These are phyloP conservation scores for Clitarchus hookeri DNA, from an alignment of 2,888 invertebrate species.

Conservation along the genomic window DNA sequence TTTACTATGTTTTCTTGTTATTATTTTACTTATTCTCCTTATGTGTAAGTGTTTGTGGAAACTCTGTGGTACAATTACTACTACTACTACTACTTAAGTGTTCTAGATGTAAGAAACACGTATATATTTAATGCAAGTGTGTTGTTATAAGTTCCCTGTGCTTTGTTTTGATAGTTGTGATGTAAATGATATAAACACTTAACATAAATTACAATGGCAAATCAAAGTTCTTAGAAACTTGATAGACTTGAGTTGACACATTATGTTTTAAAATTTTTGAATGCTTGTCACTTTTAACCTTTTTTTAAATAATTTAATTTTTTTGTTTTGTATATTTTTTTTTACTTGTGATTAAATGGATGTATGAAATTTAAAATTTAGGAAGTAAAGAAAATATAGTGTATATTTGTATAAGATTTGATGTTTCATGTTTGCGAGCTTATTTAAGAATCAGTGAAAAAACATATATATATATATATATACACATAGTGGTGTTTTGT, in stretches of 20 bases:
- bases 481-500: slow-evolving; percentile 41
- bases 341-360: slow-evolving; percentile 35
- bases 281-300: neutral
- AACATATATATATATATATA: slow-evolving; percentile 33
- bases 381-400: slow-evolving; percentile 18
- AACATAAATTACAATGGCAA: neutral
- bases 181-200: neutral
- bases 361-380: slow-evolving; percentile 30
- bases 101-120: slow-evolving; percentile 31
- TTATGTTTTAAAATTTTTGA: neutral
- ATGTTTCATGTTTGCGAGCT: slow-evolving; percentile 44
- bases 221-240: neutral
- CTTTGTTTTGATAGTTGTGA: slow-evolving; percentile 27
- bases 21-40: slow-evolving; percentile 35
- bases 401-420: slow-evolving; percentile 28
- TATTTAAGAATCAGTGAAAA: slow-evolving; percentile 42
- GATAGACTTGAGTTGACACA: neutral
- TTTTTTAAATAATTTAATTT: slow-evolving; percentile 23
- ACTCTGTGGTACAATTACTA: slow-evolving; percentile 38
- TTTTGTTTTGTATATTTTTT: slow-evolving; percentile 23
- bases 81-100: slow-evolving; percentile 42
- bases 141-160: slow-evolving; percentile 38
- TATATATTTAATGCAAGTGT: slow-evolving; percentile 32
- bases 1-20: slow-evolving; percentile 32
- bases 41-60: slow-evolving; percentile 34